Evolutionary conservation across 2,888 invertebrate genomes (phyloP).

Genomic region (Agapostemon virescens): DNA sequence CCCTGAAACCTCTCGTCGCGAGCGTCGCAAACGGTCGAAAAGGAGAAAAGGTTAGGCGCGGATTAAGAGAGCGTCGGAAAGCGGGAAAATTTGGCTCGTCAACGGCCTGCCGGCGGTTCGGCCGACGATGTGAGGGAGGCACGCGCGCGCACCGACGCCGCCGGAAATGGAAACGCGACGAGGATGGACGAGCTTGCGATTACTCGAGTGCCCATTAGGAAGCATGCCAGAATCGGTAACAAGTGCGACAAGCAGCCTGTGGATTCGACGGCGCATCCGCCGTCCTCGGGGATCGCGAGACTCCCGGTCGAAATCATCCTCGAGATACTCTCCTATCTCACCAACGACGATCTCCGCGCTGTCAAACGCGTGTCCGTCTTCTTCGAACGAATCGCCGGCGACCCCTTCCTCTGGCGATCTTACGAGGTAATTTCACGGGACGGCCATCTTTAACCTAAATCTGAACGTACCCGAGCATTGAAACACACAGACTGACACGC

Average conservation of each 20-base stretch:
- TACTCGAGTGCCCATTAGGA: conserved; percentile 45
- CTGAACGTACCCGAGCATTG: no score
- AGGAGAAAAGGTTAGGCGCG: not conserved
- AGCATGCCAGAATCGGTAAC: conserved; percentile 51
- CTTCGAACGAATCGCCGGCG: conserved; percentile 64
- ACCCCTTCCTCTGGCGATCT: conserved; percentile 69
- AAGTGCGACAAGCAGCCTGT: conserved; percentile 28
- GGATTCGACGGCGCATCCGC: not conserved
- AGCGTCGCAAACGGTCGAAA: not conserved
- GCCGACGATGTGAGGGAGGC: conserved; percentile 42
- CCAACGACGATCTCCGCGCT: conserved; percentile 64
- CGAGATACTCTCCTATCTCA: conserved; percentile 69
- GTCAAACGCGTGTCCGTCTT: conserved; percentile 66
- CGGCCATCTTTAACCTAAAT: not conserved
- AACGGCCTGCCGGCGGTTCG: not conserved
- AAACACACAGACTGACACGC: no score
- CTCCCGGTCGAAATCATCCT: conserved; percentile 72
- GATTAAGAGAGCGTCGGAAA: not conserved
- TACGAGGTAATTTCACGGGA: conserved; percentile 67
- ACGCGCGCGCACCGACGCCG: conserved; percentile 20
- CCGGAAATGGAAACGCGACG: conserved; percentile 59
- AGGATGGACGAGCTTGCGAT: conserved; percentile 51
- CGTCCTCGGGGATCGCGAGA: conserved; percentile 15
- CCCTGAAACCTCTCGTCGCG: not conserved
- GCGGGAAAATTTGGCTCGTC: not conserved